A percentile compares a stretch with the other conserved stretches of the same genome.
Evolutionary conservation across 2,113 vertebrate genomes (phyloP).

Genomic region (Propithecus coquereli): DNA sequence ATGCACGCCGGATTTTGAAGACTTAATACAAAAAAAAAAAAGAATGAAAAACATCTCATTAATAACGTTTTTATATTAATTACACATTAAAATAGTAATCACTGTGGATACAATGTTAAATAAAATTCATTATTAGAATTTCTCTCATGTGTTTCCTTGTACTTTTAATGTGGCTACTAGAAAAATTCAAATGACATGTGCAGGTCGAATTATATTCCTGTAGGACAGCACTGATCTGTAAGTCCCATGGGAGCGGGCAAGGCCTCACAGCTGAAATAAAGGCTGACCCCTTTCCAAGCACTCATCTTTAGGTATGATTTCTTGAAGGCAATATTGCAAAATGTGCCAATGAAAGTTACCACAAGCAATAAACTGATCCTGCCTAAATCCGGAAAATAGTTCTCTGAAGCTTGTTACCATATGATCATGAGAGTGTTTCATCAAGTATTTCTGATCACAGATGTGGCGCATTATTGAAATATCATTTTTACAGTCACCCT

Average conservation of each 20-base stretch:
- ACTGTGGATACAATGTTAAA: background rate
- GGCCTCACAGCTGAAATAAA: background rate
- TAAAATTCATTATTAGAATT: background rate
- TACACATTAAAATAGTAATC: background rate
- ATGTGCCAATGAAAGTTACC: background rate
- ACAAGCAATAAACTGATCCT: rapidly evolving
- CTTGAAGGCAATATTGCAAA: background rate
- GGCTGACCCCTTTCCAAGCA: background rate
- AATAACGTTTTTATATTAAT: background rate
- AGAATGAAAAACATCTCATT: background rate
- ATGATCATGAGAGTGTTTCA: conserved; percentile 43
- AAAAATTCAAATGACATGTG: background rate
- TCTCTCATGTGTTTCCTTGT: background rate
- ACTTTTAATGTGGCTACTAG: background rate
- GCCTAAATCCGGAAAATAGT: background rate
- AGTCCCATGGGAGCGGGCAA: background rate
- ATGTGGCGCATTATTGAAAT: conserved; percentile 64
- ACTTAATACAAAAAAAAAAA: background rate
- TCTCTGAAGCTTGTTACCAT: conserved; percentile 50
- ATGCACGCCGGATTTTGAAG: background rate
- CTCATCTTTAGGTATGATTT: background rate
- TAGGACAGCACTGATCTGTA: background rate
- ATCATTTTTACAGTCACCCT: conserved; percentile 60
- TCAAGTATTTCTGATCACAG: conserved; percentile 69
- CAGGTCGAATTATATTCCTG: rapidly evolving